Conservation (phyloP, 2,888 invertebrate species). For the Melipona beecheii region DNA sequence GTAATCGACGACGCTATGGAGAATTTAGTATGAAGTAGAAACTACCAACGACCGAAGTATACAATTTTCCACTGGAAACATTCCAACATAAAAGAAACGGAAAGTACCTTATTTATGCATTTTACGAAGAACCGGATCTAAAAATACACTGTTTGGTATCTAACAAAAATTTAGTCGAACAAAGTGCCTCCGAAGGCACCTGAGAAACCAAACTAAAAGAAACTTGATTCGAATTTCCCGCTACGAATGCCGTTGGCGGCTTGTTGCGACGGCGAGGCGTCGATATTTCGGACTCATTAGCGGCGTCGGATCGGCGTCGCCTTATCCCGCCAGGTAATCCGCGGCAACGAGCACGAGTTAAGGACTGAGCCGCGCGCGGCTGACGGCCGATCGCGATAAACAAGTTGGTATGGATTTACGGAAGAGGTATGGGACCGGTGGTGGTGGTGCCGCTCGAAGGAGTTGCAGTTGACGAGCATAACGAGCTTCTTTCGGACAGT, state of each 20-base stretch:
- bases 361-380: slow-evolving; percentile 46
- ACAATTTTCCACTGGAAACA: too few species aligned
- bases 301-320: slow-evolving; percentile 30
- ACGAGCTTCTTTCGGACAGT: slow-evolving; percentile 64
- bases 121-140: too few species aligned
- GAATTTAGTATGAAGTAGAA: too few species aligned
- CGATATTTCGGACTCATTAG: slow-evolving; percentile 50
- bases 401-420: slow-evolving; percentile 68
- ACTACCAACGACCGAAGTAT: too few species aligned
- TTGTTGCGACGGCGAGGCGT: slow-evolving; percentile 6
- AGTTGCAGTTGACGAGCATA: slow-evolving; percentile 59
- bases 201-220: too few species aligned
- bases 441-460: neutral
- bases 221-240: too few species aligned
- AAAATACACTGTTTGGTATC: too few species aligned
- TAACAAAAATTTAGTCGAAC: too few species aligned
- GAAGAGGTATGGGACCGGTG: slow-evolving; percentile 46
- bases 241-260: too few species aligned
- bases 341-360: slow-evolving; percentile 57
- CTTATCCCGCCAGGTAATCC: slow-evolving; percentile 51
- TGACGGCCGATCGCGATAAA: slow-evolving; percentile 69
- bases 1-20: neutral
- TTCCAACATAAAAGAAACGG: too few species aligned
- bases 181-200: neutral
- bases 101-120: too few species aligned